These are phyloP conservation scores for Chymomyza costata DNA, from an alignment of 1,140 invertebrate species.

Conservation along the genomic window DNA sequence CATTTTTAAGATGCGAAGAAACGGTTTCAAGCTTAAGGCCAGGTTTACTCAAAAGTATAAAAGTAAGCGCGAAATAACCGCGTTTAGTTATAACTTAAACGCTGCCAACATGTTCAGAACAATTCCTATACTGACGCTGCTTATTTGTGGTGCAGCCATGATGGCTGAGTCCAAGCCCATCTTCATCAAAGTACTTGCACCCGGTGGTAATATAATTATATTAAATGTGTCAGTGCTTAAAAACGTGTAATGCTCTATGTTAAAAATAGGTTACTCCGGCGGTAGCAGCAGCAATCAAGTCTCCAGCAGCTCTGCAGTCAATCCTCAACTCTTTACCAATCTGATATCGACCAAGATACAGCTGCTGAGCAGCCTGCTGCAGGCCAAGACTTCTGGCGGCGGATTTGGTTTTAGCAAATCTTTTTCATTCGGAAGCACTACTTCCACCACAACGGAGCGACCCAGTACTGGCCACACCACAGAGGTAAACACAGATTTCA, in stretches of 20 bases:
- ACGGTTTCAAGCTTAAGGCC: too few species aligned
- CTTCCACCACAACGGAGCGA: constrained; percentile 38
- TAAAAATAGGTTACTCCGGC: constrained; percentile 23
- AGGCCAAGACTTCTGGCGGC: constrained; percentile 40
- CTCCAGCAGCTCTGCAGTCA: constrained; percentile 29
- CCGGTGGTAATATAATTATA: constrained; percentile 25
- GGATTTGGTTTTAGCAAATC: constrained; percentile 33
- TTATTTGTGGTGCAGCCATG: constrained; percentile 19
- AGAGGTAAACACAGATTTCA: constrained; percentile 63
- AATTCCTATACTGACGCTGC: constrained; percentile 34
- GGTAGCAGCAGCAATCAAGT: constrained; percentile 1
- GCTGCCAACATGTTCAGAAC: constrained; percentile 42
- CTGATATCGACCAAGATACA: constrained; percentile 42
- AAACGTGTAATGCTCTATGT: background rate
- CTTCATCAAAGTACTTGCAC: constrained; percentile 46
- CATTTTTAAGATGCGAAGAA: too few species aligned
- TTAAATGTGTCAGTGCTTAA: background rate
- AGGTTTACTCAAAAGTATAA: too few species aligned
- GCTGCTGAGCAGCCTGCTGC: constrained; percentile 37
- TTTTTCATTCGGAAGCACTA: constrained; percentile 21
- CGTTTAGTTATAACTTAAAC: constrained; percentile 32
- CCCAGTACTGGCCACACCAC: constrained; percentile 39
- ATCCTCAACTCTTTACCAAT: constrained; percentile 40
- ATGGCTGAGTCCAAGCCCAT: constrained; percentile 42
- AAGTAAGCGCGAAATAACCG: constrained; percentile 32